These are phyloP conservation scores for Lysiphlebus fabarum DNA, from an alignment of 1,140 invertebrate genomes.

Conservation along the genomic window DNA sequence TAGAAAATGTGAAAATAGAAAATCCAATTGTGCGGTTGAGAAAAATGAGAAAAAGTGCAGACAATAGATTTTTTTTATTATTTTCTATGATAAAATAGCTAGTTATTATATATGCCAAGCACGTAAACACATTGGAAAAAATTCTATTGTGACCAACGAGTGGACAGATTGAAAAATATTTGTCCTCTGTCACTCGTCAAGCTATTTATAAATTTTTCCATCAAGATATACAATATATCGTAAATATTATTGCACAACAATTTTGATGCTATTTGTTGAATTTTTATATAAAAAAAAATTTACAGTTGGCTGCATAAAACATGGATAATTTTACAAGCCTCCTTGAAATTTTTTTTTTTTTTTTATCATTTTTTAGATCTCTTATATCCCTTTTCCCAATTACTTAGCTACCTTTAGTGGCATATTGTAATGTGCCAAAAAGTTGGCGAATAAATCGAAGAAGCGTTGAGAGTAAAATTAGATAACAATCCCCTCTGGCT, in stretches of 20 bases:
- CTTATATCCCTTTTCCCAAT: slow-evolving; percentile 1
- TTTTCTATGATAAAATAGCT: neutral
- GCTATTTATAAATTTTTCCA: neutral
- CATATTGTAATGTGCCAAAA: slow-evolving; percentile 56
- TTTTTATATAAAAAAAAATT: too few species aligned
- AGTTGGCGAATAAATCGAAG: slow-evolving; percentile 57
- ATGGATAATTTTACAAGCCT: too few species aligned
- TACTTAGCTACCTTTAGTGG: slow-evolving; percentile 33
- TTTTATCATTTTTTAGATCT: neutral
- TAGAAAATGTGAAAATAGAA: neutral
- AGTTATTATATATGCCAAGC: slow-evolving; percentile 32
- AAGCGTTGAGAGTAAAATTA: slow-evolving; percentile 58
- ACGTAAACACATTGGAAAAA: slow-evolving; percentile 41
- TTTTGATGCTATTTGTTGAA: too few species aligned
- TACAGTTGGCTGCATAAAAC: too few species aligned
- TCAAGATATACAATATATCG: too few species aligned
- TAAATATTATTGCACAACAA: neutral
- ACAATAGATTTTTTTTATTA: slow-evolving; percentile 25
- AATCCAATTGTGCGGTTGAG: slow-evolving; percentile 18
- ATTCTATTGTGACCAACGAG: slow-evolving; percentile 39
- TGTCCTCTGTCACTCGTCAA: slow-evolving; percentile 25
- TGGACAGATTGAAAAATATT: slow-evolving; percentile 46
- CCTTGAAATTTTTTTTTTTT: too few species aligned
- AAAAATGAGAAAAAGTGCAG: slow-evolving; percentile 20
- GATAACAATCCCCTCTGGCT: slow-evolving; percentile 48